phyloP scores from a whole-genome alignment of 2,888 invertebrate genomes.

The Cepaea hortensis region DNA sequence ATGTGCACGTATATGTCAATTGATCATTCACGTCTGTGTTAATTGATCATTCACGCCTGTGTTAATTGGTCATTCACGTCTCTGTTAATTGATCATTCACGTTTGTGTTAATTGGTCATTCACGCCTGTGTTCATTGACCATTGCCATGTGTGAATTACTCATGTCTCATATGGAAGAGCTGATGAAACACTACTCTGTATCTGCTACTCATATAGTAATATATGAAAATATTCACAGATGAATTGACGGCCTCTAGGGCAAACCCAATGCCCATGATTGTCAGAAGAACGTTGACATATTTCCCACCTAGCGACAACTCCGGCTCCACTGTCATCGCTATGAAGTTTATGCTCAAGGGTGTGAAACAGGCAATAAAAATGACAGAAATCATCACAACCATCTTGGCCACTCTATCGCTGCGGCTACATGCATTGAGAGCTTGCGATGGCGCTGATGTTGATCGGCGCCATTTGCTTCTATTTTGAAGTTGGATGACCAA shows the following conservation, averaged over 20 bases:
- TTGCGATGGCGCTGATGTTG: not conserved
- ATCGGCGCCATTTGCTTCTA: not conserved
- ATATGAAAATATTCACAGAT: not conserved
- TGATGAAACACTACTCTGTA: too few species aligned
- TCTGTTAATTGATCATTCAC: too few species aligned
- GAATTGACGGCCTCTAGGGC: not conserved
- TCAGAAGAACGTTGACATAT: not conserved
- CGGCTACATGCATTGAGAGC: not conserved
- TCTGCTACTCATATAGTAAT: too few species aligned
- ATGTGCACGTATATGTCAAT: too few species aligned
- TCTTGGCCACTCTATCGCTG: not conserved
- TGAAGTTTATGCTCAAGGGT: not conserved
- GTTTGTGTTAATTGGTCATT: too few species aligned
- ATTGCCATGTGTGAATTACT: too few species aligned
- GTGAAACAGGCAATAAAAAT: not conserved
- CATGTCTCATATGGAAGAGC: too few species aligned
- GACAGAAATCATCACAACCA: not conserved
- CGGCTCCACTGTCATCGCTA: not conserved
- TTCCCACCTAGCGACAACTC: not conserved
- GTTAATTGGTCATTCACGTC: too few species aligned
- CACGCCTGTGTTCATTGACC: too few species aligned
- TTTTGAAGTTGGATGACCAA: not conserved
- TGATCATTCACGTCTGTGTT: too few species aligned
- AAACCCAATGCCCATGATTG: not conserved
- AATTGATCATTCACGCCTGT: too few species aligned